Percentiles rank a stretch among this genome's conserved stretches.
Conservation (phyloP, 2,113 vertebrate genomes). For the Gila orcuttii region DNA sequence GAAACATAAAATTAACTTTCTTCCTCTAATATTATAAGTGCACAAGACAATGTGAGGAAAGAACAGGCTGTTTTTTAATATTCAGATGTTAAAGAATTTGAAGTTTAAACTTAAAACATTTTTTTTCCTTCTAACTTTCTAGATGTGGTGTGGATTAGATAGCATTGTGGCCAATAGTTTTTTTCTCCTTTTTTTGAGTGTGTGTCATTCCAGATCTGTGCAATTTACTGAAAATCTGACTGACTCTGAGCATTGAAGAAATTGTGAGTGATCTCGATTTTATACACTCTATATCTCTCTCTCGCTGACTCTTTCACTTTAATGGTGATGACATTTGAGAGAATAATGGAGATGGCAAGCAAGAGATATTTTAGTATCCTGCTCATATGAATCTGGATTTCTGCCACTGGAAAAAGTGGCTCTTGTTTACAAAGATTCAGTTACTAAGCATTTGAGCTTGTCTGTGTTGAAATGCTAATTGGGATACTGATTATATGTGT, state of each 20-base stretch:
- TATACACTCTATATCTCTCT: neutral
- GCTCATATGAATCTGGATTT: neutral
- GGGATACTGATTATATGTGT: neutral
- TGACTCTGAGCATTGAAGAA: neutral
- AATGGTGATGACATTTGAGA: neutral
- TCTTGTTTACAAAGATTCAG: neutral
- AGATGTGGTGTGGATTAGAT: neutral
- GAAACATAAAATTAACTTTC: slow-evolving; percentile 1
- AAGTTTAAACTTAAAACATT: neutral
- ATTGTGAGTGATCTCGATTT: neutral
- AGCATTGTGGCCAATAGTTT: neutral
- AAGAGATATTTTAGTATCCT: neutral
- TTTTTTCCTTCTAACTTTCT: neutral
- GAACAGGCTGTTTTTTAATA: neutral
- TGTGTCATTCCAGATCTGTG: neutral
- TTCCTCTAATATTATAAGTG: neutral
- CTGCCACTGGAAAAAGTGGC: neutral
- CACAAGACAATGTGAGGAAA: neutral
- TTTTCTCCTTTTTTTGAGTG: neutral
- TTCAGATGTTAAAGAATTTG: neutral
- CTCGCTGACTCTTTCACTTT: neutral
- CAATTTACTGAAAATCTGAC: neutral
- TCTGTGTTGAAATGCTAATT: neutral
- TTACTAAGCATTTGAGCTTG: neutral
- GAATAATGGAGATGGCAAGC: neutral